Percentiles rank a stretch among this genome's conserved stretches.
Evolutionary conservation across 2,888 invertebrate genomes (phyloP).

Genomic region (Drosophila prolongata): DNA sequence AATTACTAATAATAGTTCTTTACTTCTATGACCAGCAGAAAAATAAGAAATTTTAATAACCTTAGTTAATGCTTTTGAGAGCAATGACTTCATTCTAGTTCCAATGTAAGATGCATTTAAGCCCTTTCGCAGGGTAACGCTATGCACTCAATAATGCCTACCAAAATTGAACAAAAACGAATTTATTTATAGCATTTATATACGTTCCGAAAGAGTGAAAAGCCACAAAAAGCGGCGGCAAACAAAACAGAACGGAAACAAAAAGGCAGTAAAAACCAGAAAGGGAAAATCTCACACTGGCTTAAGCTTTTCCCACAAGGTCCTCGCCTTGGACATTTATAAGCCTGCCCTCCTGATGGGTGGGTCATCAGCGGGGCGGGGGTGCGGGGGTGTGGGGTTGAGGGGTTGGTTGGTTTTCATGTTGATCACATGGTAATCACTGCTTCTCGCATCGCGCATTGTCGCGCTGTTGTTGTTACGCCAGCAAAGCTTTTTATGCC

Average conservation of each 20-base stretch:
- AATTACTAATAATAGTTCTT: too few species aligned
- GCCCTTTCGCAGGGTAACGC: background rate
- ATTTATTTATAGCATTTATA: constrained; percentile 17
- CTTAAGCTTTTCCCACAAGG: constrained; percentile 5
- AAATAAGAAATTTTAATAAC: too few species aligned
- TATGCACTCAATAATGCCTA: background rate
- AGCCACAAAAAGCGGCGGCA: background rate
- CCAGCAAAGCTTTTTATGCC: constrained; percentile 62
- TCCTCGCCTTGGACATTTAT: constrained; percentile 16
- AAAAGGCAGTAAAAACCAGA: constrained; percentile 1
- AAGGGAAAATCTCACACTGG: constrained; percentile 14
- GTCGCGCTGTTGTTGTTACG: constrained; percentile 20
- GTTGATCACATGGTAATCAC: constrained; percentile 68
- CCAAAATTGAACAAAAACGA: background rate
- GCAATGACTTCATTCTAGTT: too few species aligned
- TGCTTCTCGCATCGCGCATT: constrained; percentile 30
- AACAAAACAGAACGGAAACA: background rate
- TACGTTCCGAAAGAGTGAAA: background rate
- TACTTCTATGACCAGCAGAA: too few species aligned
- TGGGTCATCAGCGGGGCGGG: constrained; percentile 8
- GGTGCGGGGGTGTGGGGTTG: background rate
- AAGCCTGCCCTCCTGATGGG: constrained; percentile 1
- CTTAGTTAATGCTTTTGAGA: too few species aligned
- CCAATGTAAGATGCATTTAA: constrained; percentile 1
- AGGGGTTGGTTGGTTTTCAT: constrained; percentile 14